Conservation (phyloP, 2,113 vertebrate species). For the Pituophis catenifer region DNA sequence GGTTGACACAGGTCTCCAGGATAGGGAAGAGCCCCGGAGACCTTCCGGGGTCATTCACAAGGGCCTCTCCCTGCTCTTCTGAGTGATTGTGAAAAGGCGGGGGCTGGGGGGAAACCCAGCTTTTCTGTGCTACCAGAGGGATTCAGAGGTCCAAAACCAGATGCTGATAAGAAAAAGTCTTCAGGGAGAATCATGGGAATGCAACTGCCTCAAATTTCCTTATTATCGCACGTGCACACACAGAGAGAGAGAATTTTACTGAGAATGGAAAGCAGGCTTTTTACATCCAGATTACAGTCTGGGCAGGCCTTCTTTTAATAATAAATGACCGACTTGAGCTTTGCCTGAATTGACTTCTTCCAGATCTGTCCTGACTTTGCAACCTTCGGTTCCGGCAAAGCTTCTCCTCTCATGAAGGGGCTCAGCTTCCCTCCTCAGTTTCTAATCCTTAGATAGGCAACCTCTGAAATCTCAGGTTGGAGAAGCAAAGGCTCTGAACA, state of each 20-base stretch:
- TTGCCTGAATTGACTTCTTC: background rate
- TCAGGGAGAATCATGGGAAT: background rate
- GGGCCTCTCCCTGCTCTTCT: background rate
- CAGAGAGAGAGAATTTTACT: background rate
- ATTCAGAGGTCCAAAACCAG: background rate
- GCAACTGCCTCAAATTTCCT: background rate
- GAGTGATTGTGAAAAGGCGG: background rate
- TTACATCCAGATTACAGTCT: background rate
- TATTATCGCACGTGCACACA: background rate
- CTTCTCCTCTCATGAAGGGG: background rate
- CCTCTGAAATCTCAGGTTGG: background rate
- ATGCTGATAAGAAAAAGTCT: background rate
- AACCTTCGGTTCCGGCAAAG: background rate
- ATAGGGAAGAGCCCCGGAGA: background rate
- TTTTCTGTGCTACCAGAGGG: background rate
- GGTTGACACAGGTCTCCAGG: background rate
- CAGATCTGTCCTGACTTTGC: background rate
- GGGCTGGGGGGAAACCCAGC: background rate
- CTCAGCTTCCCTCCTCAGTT: background rate
- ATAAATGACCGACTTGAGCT: background rate
- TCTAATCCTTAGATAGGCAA: background rate
- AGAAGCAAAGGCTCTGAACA: background rate
- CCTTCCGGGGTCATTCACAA: background rate
- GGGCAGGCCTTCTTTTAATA: background rate
- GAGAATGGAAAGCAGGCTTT: background rate